Evolutionary conservation across 2,888 invertebrate species (phyloP), one percentile per base, ranked within the genome.

Genomic region (Cryptus viduatorius): DNA sequence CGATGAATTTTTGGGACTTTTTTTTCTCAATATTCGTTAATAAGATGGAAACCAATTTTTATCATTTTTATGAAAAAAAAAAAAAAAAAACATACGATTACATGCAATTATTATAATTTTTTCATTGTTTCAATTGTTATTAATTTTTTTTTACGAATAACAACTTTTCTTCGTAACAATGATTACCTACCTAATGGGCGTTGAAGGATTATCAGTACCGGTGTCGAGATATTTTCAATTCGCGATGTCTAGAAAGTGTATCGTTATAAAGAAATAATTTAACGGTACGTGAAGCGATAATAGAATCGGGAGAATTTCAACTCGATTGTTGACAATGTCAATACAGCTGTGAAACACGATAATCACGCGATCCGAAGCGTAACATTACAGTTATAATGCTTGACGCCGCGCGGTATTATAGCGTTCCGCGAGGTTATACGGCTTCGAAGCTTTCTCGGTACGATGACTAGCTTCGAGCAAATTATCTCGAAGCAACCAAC

Each of bases 401-500:
- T 37, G 76, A 65, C 65, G 65, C 76, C 53, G 42, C 76, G 16
- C 48, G 31, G 61, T 64, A 19, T 76, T 65, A 53, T 42, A 37
- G 31, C 37, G 50, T 50, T 76, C 19, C 50, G 7, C 48, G 14
- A 31, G 48, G 53, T 4, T 48, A 14, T 46, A 46, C 16, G 31
- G 14, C 37, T n/a, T 19, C 50, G 50, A 16, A 31, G 53, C 69
- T 69, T 75, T 79, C 79, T 69, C 79, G 75, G 83, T 69, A 56
- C 61, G 83, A 75, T 64, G 79, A 75, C 46, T 75, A 53, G 69
- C 71, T 64, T 7, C 79, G 48, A 64, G 84, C 64, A 84, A 84
- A 79, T 81, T 84, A 81, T 81, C 84, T 84, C 81, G 71, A 67
- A 59, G 79, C 68, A 65, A 19, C 65, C 83, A 80, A 80, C 77